These are phyloP conservation scores for Cactoblastis cactorum DNA, from an alignment of 2,888 invertebrate species.

Conservation along the genomic window DNA sequence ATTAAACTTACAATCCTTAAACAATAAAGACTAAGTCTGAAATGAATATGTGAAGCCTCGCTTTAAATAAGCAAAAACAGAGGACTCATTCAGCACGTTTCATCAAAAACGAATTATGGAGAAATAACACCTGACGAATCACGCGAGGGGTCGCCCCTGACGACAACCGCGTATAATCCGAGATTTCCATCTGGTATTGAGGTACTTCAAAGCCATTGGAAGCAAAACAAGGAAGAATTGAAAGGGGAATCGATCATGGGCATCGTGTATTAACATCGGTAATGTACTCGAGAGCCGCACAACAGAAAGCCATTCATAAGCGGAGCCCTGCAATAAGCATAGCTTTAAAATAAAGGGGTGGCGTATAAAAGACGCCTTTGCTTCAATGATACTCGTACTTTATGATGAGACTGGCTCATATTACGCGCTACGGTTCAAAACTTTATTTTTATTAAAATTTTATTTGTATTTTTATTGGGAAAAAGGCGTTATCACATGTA, in stretches of 20 bases:
- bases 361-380: conserved; percentile 21
- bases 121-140: conserved; percentile 10
- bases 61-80: neutral
- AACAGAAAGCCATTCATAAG: conserved; percentile 54
- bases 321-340: conserved; percentile 44
- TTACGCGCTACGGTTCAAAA: conserved; percentile 2
- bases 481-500: no score
- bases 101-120: conserved; percentile 13
- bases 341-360: conserved; percentile 42
- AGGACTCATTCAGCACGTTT: conserved; percentile 6
- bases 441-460: no score
- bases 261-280: conserved; percentile 67
- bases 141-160: conserved; percentile 4
- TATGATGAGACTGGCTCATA: conserved; percentile 23
- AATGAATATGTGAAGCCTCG: neutral
- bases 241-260: conserved; percentile 58
- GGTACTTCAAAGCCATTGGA: conserved; percentile 23
- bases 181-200: conserved; percentile 26
- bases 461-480: no score
- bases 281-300: conserved; percentile 54
- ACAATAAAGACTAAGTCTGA: neutral
- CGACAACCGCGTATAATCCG: conserved; percentile 10
- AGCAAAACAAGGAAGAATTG: conserved; percentile 35
- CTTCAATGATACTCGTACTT: conserved; percentile 18
- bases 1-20: conserved; percentile 8